A percentile compares a stretch with the other conserved stretches of the same genome.
phyloP scores from a whole-genome alignment of 1,140 invertebrate species.

The Aphis craccivora region DNA sequence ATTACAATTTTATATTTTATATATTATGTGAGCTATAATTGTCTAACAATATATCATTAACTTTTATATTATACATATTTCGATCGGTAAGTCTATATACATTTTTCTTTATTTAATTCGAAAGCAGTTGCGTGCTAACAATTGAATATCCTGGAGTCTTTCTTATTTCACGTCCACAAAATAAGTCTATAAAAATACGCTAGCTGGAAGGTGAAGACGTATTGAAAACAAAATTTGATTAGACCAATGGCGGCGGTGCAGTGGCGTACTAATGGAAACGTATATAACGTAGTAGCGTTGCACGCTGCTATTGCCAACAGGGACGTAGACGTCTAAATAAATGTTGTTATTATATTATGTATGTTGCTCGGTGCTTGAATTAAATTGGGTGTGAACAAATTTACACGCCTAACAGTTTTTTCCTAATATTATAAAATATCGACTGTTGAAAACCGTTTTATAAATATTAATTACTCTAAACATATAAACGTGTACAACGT shows the following conservation, averaged over 20 bases:
- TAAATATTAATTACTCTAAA: neutral
- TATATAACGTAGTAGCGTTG: neutral
- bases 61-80: neutral
- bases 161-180: neutral
- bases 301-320: neutral
- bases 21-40: neutral
- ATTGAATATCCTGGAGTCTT: neutral
- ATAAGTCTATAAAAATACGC: constrained; percentile 6
- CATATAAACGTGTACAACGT: neutral
- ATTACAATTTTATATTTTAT: too few species aligned
- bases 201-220: neutral
- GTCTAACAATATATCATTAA: neutral
- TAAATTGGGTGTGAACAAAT: constrained; percentile 31
- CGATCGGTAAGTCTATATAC: neutral
- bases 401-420: neutral
- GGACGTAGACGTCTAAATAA: neutral
- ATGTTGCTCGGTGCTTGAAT: neutral
- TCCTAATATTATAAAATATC: neutral
- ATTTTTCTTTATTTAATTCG: neutral
- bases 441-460: constrained; percentile 27
- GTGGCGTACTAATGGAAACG: neutral
- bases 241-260: neutral
- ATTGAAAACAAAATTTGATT: constrained; percentile 27
- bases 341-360: neutral
- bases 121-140: neutral